Conservation (phyloP, 2,113 vertebrate genomes). For the Mixornis gularis region DNA sequence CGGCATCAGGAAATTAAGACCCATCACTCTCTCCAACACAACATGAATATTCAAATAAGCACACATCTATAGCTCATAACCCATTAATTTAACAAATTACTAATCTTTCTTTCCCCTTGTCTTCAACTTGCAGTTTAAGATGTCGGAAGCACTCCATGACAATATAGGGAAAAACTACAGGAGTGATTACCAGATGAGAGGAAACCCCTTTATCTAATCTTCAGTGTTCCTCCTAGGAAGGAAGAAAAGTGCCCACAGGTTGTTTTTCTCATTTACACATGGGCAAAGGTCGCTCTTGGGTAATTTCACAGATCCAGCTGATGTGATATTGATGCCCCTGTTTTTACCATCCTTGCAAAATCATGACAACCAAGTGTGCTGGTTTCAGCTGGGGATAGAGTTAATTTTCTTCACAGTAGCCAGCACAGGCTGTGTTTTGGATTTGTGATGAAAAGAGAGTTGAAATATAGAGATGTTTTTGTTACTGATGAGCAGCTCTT, state of each 20-base stretch:
- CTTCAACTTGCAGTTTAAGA: not conserved
- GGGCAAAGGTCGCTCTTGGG: not conserved
- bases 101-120: not conserved
- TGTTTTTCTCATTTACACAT: not conserved
- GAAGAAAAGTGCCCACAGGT: not conserved
- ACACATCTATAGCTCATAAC: not conserved
- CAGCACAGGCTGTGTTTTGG: not conserved
- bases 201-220: not conserved
- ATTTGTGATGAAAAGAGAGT: not conserved
- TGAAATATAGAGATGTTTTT: not conserved
- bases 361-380: not conserved
- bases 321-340: not conserved
- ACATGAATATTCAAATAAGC: constrained; percentile 16
- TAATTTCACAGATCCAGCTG: not conserved
- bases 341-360: not conserved
- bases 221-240: not conserved
- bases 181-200: not conserved
- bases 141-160: not conserved
- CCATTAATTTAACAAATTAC: constrained; percentile 15
- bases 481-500: not conserved
- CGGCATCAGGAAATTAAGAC: not conserved
- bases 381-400: not conserved
- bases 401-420: not conserved
- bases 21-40: not conserved
- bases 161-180: not conserved